Evolutionary conservation across 2,888 invertebrate species (phyloP), one percentile per base, ranked within the genome.

Genomic region (Eupithecia dodoneata): DNA sequence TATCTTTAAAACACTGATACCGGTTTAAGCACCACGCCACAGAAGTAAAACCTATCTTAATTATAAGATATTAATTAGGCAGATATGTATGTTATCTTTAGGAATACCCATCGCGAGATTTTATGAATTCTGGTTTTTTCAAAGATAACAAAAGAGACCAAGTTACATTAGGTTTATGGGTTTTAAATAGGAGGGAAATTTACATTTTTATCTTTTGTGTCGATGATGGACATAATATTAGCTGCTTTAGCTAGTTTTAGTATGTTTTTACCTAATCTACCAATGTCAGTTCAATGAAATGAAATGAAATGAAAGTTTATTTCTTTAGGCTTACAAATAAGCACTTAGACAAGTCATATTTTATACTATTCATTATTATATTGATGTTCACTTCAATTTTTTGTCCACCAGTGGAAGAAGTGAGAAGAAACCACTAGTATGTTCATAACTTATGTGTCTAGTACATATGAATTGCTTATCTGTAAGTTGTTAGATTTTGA

Each of bases 11-110:
- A 63, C 63, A 12, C 18, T 63, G 63, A 30, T 63, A 63, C 63
- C 63, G 63, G 63, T 63, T 63, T 12, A 63, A 30, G 12, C 2
- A 30, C 63, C 12, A 63, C 30, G 63, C 47, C 52, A 75, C 66
- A 9, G 65, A 66, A 42, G 71, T 47, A 30, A 71, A 75, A 71
- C 49, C 71, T 66, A 66, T 71, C 71, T 71, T 71, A 75, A 75
- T 75, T 66, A 52, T 66, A 42, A 65, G 42, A 18, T 52, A 76
- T 66, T 66, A 66, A 71, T 73, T 70, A 72, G 69, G 52, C 15
- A 69, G 52, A 73, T 69, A 69, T 44, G 55, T 10, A 73, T 69
- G 41, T 70, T 65, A 71, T 71, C n/a, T 76, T 59, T 63, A 4
- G 30, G 41, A 73, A 71, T 75, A 70, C 12, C 9, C 67, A 42